Evolutionary conservation across 1,140 invertebrate genomes (phyloP).

Genomic region (Physella acuta): DNA sequence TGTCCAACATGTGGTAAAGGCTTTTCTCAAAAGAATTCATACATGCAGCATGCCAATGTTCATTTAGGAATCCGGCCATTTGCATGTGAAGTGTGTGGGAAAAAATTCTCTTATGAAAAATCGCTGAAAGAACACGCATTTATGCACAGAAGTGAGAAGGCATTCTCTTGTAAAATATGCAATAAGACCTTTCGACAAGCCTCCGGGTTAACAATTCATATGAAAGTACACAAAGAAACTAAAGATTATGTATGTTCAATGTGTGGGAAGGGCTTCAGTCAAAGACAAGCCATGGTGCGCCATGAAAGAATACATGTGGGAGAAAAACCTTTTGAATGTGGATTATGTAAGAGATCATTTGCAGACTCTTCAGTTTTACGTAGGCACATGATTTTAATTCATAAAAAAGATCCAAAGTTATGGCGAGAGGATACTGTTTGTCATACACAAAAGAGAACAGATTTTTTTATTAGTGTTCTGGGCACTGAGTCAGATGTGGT

Average conservation of each 20-base stretch:
- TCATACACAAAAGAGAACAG: constrained; percentile 20
- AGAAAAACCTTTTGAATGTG: constrained; percentile 53
- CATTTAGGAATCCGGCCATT: constrained; percentile 49
- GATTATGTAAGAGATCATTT: constrained; percentile 45
- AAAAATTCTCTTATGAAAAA: constrained; percentile 49
- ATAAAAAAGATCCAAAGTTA: constrained; percentile 43
- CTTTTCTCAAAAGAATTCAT: constrained; percentile 52
- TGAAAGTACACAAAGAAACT: constrained; percentile 46
- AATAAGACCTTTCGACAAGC: constrained; percentile 47
- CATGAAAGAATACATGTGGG: constrained; percentile 55
- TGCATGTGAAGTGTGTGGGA: constrained; percentile 51
- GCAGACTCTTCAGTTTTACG: constrained; percentile 51
- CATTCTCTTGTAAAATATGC: constrained; percentile 48
- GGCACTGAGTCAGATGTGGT: background rate
- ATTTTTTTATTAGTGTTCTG: constrained; percentile 31
- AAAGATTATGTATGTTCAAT: constrained; percentile 48
- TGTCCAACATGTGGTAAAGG: constrained; percentile 54
- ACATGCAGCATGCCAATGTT: constrained; percentile 51
- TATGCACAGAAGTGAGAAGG: constrained; percentile 45
- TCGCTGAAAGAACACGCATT: constrained; percentile 47
- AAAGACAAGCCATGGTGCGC: constrained; percentile 47
- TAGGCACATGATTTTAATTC: constrained; percentile 53
- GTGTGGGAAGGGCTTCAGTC: constrained; percentile 56
- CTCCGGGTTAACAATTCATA: constrained; percentile 45
- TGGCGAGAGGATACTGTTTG: constrained; percentile 37